Percentiles rank a stretch among this genome's conserved stretches.
These are phyloP conservation scores for Drosophila repletoides DNA, from an alignment of 1,140 invertebrate genomes.

Conservation along the genomic window DNA sequence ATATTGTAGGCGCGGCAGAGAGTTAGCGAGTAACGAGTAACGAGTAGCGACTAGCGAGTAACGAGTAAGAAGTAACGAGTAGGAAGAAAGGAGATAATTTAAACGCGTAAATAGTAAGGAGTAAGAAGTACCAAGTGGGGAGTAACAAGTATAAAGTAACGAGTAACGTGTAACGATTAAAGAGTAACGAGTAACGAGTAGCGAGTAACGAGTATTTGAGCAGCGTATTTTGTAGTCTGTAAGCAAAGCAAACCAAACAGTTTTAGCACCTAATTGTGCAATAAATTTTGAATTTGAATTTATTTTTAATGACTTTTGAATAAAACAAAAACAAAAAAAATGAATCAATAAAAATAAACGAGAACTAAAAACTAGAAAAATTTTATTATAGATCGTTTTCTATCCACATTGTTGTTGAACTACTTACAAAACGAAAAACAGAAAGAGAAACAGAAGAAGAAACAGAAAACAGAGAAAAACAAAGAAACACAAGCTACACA, in stretches of 20 bases:
- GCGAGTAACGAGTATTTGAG: conserved; percentile 44
- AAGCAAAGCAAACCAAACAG: conserved; percentile 48
- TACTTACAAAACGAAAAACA: conserved; percentile 41
- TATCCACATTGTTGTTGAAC: conserved; percentile 68
- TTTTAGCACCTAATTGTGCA: conserved; percentile 34
- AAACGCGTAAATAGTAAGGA: neutral
- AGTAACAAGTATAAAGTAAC: neutral
- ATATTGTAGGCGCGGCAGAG: too few species aligned
- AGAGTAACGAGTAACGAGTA: conserved; percentile 19
- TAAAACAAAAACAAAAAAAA: conserved; percentile 13
- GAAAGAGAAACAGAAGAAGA: neutral
- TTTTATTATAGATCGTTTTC: conserved; percentile 70
- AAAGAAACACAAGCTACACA: conserved; percentile 24
- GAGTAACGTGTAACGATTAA: neutral
- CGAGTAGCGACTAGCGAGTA: conserved; percentile 9
- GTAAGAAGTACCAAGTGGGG: neutral
- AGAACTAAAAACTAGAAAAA: conserved; percentile 24
- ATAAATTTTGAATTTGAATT: conserved; percentile 72
- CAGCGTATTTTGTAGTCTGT: conserved; percentile 61
- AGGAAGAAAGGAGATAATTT: conserved; percentile 30
- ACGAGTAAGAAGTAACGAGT: conserved; percentile 2
- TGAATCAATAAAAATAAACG: conserved; percentile 13
- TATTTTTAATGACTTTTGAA: conserved; percentile 74
- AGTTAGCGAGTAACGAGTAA: too few species aligned
- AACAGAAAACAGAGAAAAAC: neutral